Evolutionary conservation across 1,140 invertebrate genomes (phyloP).

Genomic region (Argopecten irradians): DNA sequence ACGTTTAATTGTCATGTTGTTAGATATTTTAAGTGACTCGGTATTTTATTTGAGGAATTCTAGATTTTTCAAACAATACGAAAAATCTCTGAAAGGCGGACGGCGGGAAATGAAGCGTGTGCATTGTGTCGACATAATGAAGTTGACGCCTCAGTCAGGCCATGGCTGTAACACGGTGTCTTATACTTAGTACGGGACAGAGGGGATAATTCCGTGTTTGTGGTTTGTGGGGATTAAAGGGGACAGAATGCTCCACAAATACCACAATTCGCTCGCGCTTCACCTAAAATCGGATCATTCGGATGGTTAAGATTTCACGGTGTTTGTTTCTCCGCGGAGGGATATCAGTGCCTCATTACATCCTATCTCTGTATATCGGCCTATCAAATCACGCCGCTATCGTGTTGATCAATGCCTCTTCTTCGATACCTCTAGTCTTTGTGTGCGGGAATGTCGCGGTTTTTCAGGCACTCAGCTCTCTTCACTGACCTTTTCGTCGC

Average conservation of each 20-base stretch:
- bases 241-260: background rate
- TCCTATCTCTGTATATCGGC: background rate
- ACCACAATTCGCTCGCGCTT: background rate
- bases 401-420: background rate
- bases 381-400: background rate
- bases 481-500: constrained; percentile 20
- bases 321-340: constrained; percentile 6
- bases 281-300: background rate
- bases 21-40: background rate
- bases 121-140: background rate
- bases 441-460: background rate
- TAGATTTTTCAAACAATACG: background rate
- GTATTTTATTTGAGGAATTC: background rate
- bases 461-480: background rate
- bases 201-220: background rate
- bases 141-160: background rate
- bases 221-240: background rate
- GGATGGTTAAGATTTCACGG: background rate
- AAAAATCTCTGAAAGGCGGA: background rate
- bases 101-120: background rate
- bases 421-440: background rate
- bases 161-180: background rate
- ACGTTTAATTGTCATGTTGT: background rate
- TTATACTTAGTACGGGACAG: background rate
- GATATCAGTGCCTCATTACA: constrained; percentile 16